Evolutionary conservation across 1,140 invertebrate species (phyloP), one percentile per base, ranked within the genome.

Genomic region (Macrocentrus cingulum): DNA sequence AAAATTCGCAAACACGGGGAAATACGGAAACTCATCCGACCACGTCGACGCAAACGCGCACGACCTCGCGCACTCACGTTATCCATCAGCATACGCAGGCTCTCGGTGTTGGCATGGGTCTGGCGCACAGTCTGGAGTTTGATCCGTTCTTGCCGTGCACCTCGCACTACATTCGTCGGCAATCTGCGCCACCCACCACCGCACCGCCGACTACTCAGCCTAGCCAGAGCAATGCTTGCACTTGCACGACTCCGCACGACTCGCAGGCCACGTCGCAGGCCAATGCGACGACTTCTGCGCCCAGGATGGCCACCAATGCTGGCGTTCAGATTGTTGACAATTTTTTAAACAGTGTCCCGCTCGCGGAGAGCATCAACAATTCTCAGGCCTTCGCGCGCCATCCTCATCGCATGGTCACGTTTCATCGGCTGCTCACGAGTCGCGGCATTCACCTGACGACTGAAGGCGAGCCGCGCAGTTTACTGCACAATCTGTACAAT

Each of bases 131-230:
- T 37, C 58, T 77, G 22, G 78, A 80, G 19, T 87, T 88, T 58
- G 88, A 90, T 78, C 85, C 85, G 3, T 86, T 86, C 62, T 73
- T 90, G n/a, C 84, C 83, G 0, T 90, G 88, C 63, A 84, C 83
- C 66, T 88, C 87, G 0, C 84, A 87, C 61, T 85, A 87, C 61
- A 67, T 87, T 50, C 76, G 75, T 49, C 66, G 65, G 6, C 48
- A 68, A 3, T 59, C 55, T 18, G 16, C 58, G 9, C 56, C 63
- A 1, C 19, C 57, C 3, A 62, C 56, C 16, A 64, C 61, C 11
- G 68, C 44, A 19, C 51, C 64, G 0, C 61, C 64, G 0, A 37
- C 69, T 4, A 71, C 54, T 39, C 72, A 71, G 45, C 22, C 67
- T n/a, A 64, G 59, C 55, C 65, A 65, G 32, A 46, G 59, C 9